Evolutionary conservation across 2,888 invertebrate species (phyloP).

Genomic region (Nemoura dubitans): DNA sequence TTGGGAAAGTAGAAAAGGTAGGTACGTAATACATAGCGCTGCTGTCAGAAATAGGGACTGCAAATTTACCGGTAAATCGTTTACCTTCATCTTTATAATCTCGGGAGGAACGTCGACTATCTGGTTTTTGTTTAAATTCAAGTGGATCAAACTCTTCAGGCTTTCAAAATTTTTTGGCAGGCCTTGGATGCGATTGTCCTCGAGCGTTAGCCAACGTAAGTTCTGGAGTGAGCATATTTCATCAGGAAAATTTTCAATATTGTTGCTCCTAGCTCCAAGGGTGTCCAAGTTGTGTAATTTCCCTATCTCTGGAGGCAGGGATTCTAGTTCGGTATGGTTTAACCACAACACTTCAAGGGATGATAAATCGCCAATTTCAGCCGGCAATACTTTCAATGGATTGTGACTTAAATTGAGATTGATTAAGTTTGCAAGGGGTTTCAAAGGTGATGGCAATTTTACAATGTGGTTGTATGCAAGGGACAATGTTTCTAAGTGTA

Average conservation of each 20-base stretch:
- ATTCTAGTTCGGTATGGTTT: slow-evolving; percentile 66
- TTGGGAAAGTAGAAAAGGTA: too few species aligned
- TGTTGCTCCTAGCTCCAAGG: slow-evolving; percentile 73
- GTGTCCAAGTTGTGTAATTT: slow-evolving; percentile 70
- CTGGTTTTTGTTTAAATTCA: slow-evolving; percentile 69
- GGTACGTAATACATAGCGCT: too few species aligned
- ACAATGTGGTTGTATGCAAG: slow-evolving; percentile 73
- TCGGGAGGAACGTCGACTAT: slow-evolving; percentile 65
- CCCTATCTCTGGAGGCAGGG: slow-evolving; percentile 70
- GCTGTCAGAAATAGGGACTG: neutral
- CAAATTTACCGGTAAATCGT: neutral
- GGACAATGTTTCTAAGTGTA: slow-evolving; percentile 69
- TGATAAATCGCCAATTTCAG: slow-evolving; percentile 68
- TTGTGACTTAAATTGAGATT: slow-evolving; percentile 75
- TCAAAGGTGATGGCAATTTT: slow-evolving; percentile 69
- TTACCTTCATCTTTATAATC: slow-evolving; percentile 58
- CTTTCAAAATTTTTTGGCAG: slow-evolving; percentile 65
- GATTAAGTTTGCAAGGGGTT: slow-evolving; percentile 67
- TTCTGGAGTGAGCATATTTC: slow-evolving; percentile 66
- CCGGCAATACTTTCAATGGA: slow-evolving; percentile 66
- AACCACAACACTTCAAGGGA: slow-evolving; percentile 74
- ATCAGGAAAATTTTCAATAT: slow-evolving; percentile 66
- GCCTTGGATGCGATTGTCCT: slow-evolving; percentile 67
- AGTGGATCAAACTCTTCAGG: slow-evolving; percentile 67
- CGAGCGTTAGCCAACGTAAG: slow-evolving; percentile 73